Percentiles rank a stretch among this genome's conserved stretches.
phyloP scores from a whole-genome alignment of 2,113 vertebrate species.

The Zosterops hypoxanthus region DNA sequence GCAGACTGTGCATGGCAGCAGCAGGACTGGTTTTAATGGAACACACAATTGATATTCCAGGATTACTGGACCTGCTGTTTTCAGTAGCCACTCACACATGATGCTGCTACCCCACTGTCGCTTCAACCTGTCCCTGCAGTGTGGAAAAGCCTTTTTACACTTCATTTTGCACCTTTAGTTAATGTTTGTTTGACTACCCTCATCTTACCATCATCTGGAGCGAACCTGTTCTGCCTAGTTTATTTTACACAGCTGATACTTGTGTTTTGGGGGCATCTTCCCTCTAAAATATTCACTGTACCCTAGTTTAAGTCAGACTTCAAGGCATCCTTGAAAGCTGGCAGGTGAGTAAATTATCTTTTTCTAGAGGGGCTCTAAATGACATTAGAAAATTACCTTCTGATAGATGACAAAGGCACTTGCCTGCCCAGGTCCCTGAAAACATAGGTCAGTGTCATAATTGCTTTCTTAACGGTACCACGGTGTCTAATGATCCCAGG shows the following conservation, averaged over 20 bases:
- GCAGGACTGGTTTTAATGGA: neutral
- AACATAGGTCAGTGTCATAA: neutral
- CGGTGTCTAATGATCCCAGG: neutral
- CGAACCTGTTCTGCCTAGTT: neutral
- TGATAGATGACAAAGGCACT: neutral
- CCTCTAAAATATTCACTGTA: neutral
- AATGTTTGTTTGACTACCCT: neutral
- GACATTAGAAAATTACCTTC: neutral
- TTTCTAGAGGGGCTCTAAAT: conserved; percentile 15
- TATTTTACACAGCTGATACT: neutral
- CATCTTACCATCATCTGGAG: neutral
- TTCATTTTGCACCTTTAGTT: neutral
- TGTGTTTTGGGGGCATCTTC: neutral
- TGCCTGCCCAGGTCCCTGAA: neutral
- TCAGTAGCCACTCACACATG: neutral
- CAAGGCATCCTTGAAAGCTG: neutral
- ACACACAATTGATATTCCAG: accelerated
- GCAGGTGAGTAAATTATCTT: conserved; percentile 4
- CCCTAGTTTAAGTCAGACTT: neutral
- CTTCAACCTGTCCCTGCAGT: neutral
- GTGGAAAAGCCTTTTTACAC: neutral
- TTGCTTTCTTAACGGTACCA: neutral
- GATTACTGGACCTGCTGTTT: neutral
- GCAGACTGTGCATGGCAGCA: neutral
- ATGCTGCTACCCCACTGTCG: neutral